Percentiles rank a stretch among this genome's conserved stretches.
These are phyloP conservation scores for Drosophila mercatorum DNA, from an alignment of 2,888 invertebrate genomes.

Conservation along the genomic window DNA sequence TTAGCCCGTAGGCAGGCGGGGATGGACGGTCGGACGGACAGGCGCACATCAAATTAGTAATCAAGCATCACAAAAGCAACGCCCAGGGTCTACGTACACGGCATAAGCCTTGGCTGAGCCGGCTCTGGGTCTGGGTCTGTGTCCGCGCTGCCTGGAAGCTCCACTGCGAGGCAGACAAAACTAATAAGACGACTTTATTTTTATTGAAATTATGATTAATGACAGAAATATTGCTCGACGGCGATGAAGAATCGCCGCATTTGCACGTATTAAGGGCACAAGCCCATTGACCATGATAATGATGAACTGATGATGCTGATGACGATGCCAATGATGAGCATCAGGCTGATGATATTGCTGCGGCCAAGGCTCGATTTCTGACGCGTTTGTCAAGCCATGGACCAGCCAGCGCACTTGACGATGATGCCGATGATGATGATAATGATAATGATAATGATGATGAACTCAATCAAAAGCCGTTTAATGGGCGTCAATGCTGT, in stretches of 20 bases:
- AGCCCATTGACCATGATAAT: slow-evolving; percentile 25
- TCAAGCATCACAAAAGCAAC: slow-evolving; percentile 62
- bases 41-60: slow-evolving; percentile 65
- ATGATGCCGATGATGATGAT: slow-evolving; percentile 5
- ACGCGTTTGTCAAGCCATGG: slow-evolving; percentile 30
- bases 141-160: slow-evolving; percentile 1
- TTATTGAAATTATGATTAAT: slow-evolving; percentile 81
- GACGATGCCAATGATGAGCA: slow-evolving; percentile 24
- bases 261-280: slow-evolving; percentile 56
- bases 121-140: not conserved
- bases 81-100: slow-evolving; percentile 24
- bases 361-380: slow-evolving; percentile 22
- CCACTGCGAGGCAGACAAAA: slow-evolving; percentile 31
- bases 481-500: slow-evolving; percentile 37
- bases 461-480: slow-evolving; percentile 41
- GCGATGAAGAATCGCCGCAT: slow-evolving; percentile 48
- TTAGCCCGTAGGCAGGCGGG: slow-evolving; percentile 27
- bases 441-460: slow-evolving; percentile 32
- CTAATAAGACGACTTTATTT: slow-evolving; percentile 72
- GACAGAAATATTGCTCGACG: slow-evolving; percentile 64
- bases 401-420: slow-evolving; percentile 23
- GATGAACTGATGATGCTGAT: slow-evolving; percentile 2
- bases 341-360: slow-evolving; percentile 17
- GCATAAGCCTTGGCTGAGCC: slow-evolving; percentile 41
- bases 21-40: slow-evolving; percentile 3